Base-by-base conservation (phyloP, 2,113 vertebrate species). In the Gadus chalcogrammus region DNA sequence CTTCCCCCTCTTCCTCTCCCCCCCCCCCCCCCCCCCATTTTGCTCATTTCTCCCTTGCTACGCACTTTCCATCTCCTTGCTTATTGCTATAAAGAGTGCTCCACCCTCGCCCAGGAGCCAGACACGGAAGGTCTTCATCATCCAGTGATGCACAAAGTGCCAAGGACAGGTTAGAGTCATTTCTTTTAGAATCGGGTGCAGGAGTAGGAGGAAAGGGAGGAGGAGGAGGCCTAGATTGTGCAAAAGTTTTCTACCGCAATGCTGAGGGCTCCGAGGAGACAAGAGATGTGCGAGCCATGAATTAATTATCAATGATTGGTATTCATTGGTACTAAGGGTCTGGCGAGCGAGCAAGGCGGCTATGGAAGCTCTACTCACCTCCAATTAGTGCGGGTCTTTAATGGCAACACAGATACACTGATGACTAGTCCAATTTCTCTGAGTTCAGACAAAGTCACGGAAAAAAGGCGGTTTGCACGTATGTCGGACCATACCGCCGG, bases 111-210 rank as follows among this genome's bases (percentile, higher is more conserved):
- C 65, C 70, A 75, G 69, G 60, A 85, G 80, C 75, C 75, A 83
- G 61, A 80, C 75, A 73, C 73, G 71, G 75, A 13, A 85, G 71
- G 68, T 86, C 82, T 85, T 79, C 83, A 88, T 84, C 79, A 85
- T 81, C 76, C 52, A 80, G 80, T 75, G 61, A 18, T 71, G 18
- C 20, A 22, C 12, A 59, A 72, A 75, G 80, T 77, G 82, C 80
- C 82, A 86, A 88, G 84, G 88, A 85, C 84, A 83, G 84, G 88
- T 83, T 80, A 86, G 85, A 82, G 78, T 80, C 84, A 82, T 77
- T 76, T 70, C n/a, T 66, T 62, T 53, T 52, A 17, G 11, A 28
- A 61, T 71, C 53, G 64, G 61, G 56, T 67, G 61, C 63, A 48
- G 70, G 60, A 52, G 42, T 48, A 62, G 59, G 65, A 56, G 64